Evolutionary conservation across 2,113 vertebrate genomes (phyloP).

Genomic region (Rostratula benghalensis): DNA sequence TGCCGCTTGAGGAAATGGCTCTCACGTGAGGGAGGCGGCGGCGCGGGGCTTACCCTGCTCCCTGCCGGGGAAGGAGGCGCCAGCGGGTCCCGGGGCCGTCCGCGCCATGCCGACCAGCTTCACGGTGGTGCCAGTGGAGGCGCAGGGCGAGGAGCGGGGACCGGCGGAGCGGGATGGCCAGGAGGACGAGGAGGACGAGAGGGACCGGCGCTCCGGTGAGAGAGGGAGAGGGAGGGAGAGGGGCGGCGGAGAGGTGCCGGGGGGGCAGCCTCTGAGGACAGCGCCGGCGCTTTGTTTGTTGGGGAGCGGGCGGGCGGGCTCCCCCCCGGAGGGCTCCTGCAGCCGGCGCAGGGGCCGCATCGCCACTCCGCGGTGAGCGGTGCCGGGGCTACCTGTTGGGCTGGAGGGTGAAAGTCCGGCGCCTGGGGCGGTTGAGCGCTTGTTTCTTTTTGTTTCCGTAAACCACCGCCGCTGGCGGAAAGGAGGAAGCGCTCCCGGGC

Average conservation of each 20-base stretch:
- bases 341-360: background rate
- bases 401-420: background rate
- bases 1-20: background rate
- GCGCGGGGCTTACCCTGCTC: background rate
- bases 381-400: background rate
- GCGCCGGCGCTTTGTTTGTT: background rate
- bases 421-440: background rate
- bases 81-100: background rate
- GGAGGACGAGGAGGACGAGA: background rate
- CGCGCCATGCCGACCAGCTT: constrained; percentile 75
- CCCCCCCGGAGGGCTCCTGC: no score
- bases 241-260: background rate
- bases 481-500: background rate
- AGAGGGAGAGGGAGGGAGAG: no score
- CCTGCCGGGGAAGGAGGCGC: background rate
- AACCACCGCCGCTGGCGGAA: background rate
- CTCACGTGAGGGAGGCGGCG: constrained; percentile 59
- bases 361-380: background rate
- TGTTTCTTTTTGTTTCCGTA: background rate
- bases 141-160: constrained; percentile 3
- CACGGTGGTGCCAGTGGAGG: constrained; percentile 78
- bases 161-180: background rate
- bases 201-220: background rate
- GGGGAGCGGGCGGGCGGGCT: background rate
- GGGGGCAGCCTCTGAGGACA: background rate